Base-by-base conservation (phyloP, 2,113 vertebrate species). In the Silurus asotus region DNA sequence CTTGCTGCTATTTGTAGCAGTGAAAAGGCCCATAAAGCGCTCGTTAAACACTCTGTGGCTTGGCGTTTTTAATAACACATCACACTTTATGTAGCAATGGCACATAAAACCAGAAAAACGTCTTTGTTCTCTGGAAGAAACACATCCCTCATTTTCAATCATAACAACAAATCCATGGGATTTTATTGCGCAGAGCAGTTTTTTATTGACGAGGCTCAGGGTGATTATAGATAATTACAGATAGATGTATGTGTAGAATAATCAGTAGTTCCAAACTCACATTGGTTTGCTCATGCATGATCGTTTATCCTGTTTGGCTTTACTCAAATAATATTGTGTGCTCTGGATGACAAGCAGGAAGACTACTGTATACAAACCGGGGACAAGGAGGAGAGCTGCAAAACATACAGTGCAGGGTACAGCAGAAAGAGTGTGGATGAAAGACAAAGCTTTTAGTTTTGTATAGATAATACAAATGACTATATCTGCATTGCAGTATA, bases 191-290 rank as follows among this genome's bases (percentile, higher is more conserved):
- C 15, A 0, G 28, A 61, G 77, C 51, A 77, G 20, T 59, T 79
- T 61, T 65, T 58, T 61, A 61, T 80, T 61, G 77, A 80, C 28
- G 28, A 56, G 77, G 77, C 28, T 80, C 81, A 20, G 51, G 19
- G 17, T 56, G 64, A 82, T 80, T 80, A 15, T 10, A 59, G 20
- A 69, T 72, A 76, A 59, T 76, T 25, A 80, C 77, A 48, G 77
- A 45, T 62, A 11, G 48, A 88, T 53, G 76, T 82, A 53, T 84
- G 61, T 77, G 69, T 53, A 25, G 67, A 78, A 82, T 56, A 85
- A 85, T 65, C 0, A 81, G 69, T 13, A 7, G 56, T 37, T 72
- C 55, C 48, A 65, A 75, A 56, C 10, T 81, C 8, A 2, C n/a
- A 20, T 61, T 82, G 59, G 28, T 59, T n/a, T 45, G 28, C 51